Evolutionary conservation across 2,113 vertebrate genomes (phyloP), one percentile per base, ranked within the genome.

Genomic region (Cynocephalus volans): DNA sequence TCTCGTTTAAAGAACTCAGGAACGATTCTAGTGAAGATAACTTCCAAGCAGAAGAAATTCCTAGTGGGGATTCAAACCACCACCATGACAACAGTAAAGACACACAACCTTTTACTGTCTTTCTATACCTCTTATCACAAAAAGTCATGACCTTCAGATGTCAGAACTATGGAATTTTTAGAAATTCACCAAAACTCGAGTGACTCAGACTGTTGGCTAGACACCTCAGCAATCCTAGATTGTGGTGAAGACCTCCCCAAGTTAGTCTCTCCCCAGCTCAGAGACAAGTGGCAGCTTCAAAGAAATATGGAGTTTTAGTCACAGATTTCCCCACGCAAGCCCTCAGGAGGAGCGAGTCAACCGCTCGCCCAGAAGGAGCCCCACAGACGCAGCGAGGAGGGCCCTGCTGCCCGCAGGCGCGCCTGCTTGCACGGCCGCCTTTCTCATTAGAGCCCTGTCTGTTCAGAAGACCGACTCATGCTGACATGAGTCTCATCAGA

Each of bases 401-500:
- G 41, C 41, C 41, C 41, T 41, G 41, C 41, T 41, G 41, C 41
- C 41, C 41, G 41, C 41, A 41, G 41, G 41, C 41, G 41, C 41
- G 41, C 58, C 52, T 72, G 70, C 70, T 64, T 7, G 7, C 28
- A 92, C n/a, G 77, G 95, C 62, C 93, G 82, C 83, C 80, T 70
- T 80, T 56, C 85, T 86, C 80, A 24, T 67, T 13, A 52, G 62
- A 3, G n/a, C 17, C 48, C 15, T 14, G 21, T 73, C 83, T 33
- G 23, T 52, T 77, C 79, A 91, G 64, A 97, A 96, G 76, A 81
- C 80, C 14, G 8, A 69, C 11, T 10, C 98, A 97, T 89, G 1
- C 85, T 90, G 72, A 90, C 90, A 91, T 3, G 19, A 89, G 81
- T 76, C 96, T 92, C 85, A 84, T 26, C 84, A 17, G 70, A 82